Conservation (phyloP, 2,797 vertebrate genomes). For the Anabacerthia variegaticeps region DNA sequence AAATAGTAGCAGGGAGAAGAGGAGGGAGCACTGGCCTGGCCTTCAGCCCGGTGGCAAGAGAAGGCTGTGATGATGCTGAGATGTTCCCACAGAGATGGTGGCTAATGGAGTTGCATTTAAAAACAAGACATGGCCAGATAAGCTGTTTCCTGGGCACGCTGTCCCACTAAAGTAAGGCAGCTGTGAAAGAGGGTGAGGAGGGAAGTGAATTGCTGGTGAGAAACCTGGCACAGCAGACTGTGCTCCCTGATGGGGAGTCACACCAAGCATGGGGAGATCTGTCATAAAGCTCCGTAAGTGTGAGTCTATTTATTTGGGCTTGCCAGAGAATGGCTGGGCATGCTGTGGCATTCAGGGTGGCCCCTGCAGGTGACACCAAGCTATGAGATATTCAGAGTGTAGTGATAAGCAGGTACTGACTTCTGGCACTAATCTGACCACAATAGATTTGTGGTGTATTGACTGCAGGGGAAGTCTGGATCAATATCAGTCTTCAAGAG, state of each 20-base stretch:
- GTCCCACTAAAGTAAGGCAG: not conserved
- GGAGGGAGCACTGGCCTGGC: not conserved
- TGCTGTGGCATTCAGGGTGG: not conserved
- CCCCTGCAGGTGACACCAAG: not conserved
- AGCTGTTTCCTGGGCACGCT: not conserved
- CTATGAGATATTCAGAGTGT: not conserved
- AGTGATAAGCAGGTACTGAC: not conserved
- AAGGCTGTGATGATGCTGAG: accelerated
- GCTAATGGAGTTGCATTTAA: not conserved
- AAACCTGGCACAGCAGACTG: not conserved
- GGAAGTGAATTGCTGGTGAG: not conserved
- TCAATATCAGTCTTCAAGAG: conserved; percentile 15
- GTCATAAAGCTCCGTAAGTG: not conserved
- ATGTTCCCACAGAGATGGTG: accelerated
- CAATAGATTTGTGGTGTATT: not conserved
- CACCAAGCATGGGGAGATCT: not conserved
- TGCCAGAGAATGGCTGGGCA: not conserved
- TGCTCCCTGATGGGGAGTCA: not conserved
- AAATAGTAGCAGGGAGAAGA: not conserved
- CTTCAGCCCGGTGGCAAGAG: not conserved
- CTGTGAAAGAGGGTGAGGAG: not conserved
- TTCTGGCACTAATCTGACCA: not conserved
- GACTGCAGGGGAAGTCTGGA: not conserved
- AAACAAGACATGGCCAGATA: not conserved
- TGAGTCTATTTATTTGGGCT: not conserved